phyloP scores from a whole-genome alignment of 2,888 invertebrate species.

The Rugalucina vietnamica region DNA sequence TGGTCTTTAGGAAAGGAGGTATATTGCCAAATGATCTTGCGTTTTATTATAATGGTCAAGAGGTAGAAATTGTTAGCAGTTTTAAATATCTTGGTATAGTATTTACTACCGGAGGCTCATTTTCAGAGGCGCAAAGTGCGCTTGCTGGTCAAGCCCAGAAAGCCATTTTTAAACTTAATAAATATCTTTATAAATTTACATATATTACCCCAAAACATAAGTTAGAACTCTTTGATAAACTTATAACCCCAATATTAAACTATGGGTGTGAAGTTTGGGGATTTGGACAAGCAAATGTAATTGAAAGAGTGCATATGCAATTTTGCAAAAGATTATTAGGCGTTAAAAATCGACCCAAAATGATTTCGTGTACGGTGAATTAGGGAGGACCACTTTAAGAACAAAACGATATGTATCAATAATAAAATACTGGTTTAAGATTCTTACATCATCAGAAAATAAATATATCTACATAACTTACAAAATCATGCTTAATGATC shows the following conservation, averaged over 20 bases:
- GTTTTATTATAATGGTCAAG: background rate
- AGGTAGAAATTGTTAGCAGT: too few species aligned
- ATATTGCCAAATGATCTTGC: background rate
- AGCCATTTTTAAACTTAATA: background rate
- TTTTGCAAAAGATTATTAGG: background rate
- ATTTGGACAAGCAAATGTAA: background rate
- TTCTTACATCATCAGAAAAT: background rate
- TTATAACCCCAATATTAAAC: background rate
- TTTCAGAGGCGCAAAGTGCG: background rate
- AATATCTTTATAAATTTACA: background rate
- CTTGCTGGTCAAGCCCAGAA: background rate
- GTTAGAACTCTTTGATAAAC: background rate
- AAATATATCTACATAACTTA: background rate
- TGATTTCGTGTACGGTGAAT: background rate
- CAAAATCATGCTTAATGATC: background rate
- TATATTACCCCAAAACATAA: background rate
- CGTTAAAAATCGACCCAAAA: background rate
- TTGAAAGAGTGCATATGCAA: background rate
- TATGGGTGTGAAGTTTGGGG: background rate
- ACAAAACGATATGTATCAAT: background rate
- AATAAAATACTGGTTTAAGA: background rate
- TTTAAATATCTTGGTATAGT: too few species aligned
- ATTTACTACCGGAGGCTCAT: background rate
- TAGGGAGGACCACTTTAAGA: background rate
- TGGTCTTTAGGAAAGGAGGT: constrained; percentile 16